Evolutionary conservation across 2,113 vertebrate genomes (phyloP).

Genomic region (Fulica atra): DNA sequence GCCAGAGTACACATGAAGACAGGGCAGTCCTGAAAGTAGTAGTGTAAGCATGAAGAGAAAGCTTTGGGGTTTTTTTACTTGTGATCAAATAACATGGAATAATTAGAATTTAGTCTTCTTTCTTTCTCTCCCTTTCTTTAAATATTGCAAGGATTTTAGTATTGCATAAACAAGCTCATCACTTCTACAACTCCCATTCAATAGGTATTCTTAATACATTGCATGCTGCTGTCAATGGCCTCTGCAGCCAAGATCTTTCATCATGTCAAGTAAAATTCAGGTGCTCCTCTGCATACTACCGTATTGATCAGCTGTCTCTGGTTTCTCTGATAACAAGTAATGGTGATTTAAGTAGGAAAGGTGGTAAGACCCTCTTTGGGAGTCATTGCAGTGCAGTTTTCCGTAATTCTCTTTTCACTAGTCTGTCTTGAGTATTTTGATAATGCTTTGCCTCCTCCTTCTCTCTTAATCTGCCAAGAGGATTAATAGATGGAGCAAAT

Average conservation of each 20-base stretch:
- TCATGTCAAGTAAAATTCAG: background rate
- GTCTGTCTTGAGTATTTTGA: background rate
- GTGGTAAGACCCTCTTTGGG: background rate
- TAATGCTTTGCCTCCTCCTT: background rate
- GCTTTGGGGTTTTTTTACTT: background rate
- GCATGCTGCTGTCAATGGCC: background rate
- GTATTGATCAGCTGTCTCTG: background rate
- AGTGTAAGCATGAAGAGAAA: background rate
- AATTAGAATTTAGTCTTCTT: background rate
- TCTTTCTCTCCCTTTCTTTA: background rate
- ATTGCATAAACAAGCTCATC: background rate
- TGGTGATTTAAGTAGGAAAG: background rate
- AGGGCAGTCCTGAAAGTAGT: fast-evolving
- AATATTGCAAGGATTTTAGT: background rate
- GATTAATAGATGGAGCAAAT: background rate
- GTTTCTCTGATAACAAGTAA: background rate
- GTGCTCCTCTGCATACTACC: background rate
- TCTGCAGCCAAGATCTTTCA: background rate
- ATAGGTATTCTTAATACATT: background rate
- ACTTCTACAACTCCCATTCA: background rate
- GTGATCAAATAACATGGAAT: background rate
- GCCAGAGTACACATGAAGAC: background rate
- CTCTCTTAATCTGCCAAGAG: background rate
- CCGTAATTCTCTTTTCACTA: background rate
- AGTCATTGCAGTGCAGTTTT: background rate